Evolutionary conservation across 2,797 vertebrate genomes (phyloP).

Genomic region (Gallirallus australis): DNA sequence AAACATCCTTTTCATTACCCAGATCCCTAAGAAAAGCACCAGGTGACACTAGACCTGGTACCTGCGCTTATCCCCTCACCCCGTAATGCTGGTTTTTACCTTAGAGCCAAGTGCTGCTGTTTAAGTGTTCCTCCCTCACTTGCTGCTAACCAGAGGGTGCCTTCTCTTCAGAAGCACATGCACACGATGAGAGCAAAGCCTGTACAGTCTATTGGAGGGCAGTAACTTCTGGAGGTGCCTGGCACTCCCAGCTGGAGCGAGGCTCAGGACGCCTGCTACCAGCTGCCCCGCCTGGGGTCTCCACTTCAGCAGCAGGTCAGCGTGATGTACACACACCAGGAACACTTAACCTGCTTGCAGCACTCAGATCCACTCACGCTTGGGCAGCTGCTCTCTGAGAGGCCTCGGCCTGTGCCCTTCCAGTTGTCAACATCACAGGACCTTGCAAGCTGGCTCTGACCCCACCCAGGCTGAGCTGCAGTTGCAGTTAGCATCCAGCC

Average conservation of each 20-base stretch:
- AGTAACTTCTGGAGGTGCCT: not conserved
- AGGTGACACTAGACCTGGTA: not conserved
- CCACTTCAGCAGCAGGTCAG: rapidly evolving
- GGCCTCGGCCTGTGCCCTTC: not conserved
- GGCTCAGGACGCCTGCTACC: not conserved
- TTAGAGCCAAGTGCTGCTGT: not conserved
- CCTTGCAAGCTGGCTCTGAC: not conserved
- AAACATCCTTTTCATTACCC: not conserved
- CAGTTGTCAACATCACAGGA: not conserved
- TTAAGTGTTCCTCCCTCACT: not conserved
- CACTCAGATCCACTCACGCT: too few relatives aligned
- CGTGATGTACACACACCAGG: not conserved
- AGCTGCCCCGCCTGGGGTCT: not conserved
- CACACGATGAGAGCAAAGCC: not conserved
- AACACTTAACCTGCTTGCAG: not conserved
- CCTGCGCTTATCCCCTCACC: not conserved
- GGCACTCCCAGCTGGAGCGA: not conserved
- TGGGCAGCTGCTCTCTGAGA: not conserved
- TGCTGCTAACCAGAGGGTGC: not conserved
- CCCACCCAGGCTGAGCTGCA: not conserved
- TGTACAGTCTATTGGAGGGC: not conserved
- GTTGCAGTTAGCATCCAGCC: not conserved
- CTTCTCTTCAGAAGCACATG: not conserved
- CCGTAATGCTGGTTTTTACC: not conserved
- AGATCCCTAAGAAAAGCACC: not conserved